Conservation (phyloP, 2,113 vertebrate species). For the Ceuthmochares aereus region DNA sequence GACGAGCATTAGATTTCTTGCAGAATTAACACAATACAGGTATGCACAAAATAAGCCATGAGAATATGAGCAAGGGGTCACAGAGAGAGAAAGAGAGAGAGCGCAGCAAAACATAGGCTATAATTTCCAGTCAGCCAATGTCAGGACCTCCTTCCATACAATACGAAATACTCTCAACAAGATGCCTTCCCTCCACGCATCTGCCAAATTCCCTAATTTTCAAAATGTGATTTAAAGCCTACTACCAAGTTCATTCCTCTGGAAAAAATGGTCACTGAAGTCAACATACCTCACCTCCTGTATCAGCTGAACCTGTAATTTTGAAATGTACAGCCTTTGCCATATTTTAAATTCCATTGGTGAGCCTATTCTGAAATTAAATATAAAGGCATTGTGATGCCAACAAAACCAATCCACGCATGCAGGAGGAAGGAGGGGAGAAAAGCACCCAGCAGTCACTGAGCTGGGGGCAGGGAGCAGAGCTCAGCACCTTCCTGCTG, state of each 20-base stretch:
- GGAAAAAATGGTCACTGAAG: background rate
- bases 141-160: background rate
- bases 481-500: background rate
- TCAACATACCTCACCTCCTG: background rate
- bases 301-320: background rate
- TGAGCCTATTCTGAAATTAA: background rate
- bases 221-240: background rate
- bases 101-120: background rate
- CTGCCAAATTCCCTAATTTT: background rate
- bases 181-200: background rate
- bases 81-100: too few relatives aligned
- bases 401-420: fast-evolving
- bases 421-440: background rate
- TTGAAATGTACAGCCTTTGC: background rate
- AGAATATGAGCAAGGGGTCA: background rate
- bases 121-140: background rate
- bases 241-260: background rate
- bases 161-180: background rate
- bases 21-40: background rate
- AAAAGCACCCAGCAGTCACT: background rate
- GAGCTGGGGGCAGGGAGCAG: background rate
- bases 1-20: background rate
- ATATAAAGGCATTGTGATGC: too few relatives aligned
- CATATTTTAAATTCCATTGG: background rate
- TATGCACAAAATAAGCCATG: background rate